Percentiles rank a stretch among this genome's conserved stretches.
phyloP scores from a whole-genome alignment of 2,888 invertebrate genomes.

The Sympetrum striolatum region DNA sequence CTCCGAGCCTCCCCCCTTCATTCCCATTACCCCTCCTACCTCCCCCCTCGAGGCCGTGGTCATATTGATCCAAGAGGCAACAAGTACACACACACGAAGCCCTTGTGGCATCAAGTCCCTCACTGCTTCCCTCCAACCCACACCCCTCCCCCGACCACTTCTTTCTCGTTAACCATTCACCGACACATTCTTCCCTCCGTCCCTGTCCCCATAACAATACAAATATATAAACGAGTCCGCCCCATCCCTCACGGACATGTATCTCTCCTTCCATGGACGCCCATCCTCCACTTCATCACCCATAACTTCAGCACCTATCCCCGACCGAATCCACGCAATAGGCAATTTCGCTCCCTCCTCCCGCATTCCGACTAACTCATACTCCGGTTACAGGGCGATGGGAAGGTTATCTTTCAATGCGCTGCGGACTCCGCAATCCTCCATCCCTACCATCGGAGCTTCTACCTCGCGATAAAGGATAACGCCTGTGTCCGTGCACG shows the following conservation, averaged over 20 bases:
- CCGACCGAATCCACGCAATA: neutral
- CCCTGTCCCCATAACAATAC: neutral
- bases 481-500: neutral
- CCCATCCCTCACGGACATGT: neutral
- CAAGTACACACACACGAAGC: slow-evolving; percentile 30
- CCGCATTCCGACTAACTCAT: neutral
- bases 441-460: neutral
- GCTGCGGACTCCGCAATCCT: neutral
- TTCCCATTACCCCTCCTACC: neutral
- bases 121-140: neutral
- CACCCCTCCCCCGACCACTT: neutral
- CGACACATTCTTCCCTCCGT: neutral
- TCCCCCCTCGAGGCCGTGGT: neutral
- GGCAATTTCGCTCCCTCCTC: neutral
- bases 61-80: slow-evolving; percentile 36
- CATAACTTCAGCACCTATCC: neutral
- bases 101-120: slow-evolving; percentile 8
- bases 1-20: neutral
- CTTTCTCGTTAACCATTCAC: neutral
- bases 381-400: neutral
- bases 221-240: neutral
- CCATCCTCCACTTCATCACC: neutral
- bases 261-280: neutral
- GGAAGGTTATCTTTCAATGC: neutral
- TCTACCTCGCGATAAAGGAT: neutral